Conservation (phyloP, 1,140 invertebrate genomes). For the Drepana arcuata region DNA sequence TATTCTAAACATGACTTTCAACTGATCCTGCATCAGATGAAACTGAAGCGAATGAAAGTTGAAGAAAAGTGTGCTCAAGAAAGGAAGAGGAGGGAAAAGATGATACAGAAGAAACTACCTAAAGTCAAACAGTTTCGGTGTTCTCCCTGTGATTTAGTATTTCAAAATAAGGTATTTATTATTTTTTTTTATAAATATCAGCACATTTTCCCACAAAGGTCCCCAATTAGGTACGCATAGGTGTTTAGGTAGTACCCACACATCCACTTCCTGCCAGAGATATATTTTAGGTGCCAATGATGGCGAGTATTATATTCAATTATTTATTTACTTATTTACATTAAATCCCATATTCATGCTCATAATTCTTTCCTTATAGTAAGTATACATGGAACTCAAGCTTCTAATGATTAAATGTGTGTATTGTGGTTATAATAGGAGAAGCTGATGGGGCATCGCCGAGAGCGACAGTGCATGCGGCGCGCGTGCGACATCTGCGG, state of each 20-base stretch:
- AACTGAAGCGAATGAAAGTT: constrained; percentile 38
- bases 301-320: too few relatives aligned
- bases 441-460: constrained; percentile 33
- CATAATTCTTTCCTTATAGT: too few relatives aligned
- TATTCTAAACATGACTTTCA: constrained; percentile 66
- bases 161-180: constrained; percentile 42
- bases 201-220: too few relatives aligned
- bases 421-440: constrained; percentile 34
- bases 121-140: constrained; percentile 57
- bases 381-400: too few relatives aligned
- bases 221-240: too few relatives aligned
- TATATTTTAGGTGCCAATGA: too few relatives aligned
- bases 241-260: too few relatives aligned
- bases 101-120: constrained; percentile 38
- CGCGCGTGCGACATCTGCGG: constrained; percentile 56
- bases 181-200: too few relatives aligned
- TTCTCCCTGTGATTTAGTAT: constrained; percentile 52
- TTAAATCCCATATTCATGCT: too few relatives aligned
- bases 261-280: too few relatives aligned
- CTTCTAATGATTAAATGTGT: too few relatives aligned
- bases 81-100: constrained; percentile 35
- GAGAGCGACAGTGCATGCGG: constrained; percentile 53
- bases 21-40: constrained; percentile 57
- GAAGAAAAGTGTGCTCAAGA: constrained; percentile 33
- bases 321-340: too few relatives aligned